Evolutionary conservation across 2,888 invertebrate species (phyloP), one percentile per base, ranked within the genome.

Genomic region (Biston stratarius): DNA sequence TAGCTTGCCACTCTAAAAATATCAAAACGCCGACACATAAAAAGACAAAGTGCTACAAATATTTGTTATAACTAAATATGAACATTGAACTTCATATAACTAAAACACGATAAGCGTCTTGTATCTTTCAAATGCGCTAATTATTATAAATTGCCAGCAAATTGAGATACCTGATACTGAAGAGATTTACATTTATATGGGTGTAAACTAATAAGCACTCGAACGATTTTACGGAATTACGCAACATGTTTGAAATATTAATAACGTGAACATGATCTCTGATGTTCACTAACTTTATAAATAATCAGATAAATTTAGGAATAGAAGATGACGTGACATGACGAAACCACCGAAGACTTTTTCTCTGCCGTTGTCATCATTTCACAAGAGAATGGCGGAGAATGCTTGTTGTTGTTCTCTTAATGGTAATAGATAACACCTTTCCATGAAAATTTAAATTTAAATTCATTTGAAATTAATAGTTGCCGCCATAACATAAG

Each of bases 101-200:
- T n/a, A 9, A 38, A n/a, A 59, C 59, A 24, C 14, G 61, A 42
- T 12, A 61, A 36, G 14, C 10, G 51, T 48, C 47, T 40, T 15
- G 24, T 42, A 59, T 42, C 40, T 40, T 49, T 40, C 24, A 33
- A 59, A 40, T 38, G 33, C 40, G 33, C 42, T 51, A 49, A 49
- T 59, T 59, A 59, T 49, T 49, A 49, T 49, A 59, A 59, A 59
- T 48, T 59, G 59, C 9, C 49, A 59, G 40, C 59, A 49, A 59
- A 59, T 59, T 59, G 24, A 49, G 59, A 59, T 49, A 49, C 24
- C 40, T 49, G 59, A 59, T 59, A 40, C 59, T 33, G 24, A 3
- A 33, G 49, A 49, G 33, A 49, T 59, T 49, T 14, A 59, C 59
- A 59, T 59, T 59, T 59, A 49, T 49, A 59, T 49, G 49, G 49